Evolutionary conservation across 2,797 vertebrate genomes (phyloP).

Genomic region (Chaetophractus vellerosus): DNA sequence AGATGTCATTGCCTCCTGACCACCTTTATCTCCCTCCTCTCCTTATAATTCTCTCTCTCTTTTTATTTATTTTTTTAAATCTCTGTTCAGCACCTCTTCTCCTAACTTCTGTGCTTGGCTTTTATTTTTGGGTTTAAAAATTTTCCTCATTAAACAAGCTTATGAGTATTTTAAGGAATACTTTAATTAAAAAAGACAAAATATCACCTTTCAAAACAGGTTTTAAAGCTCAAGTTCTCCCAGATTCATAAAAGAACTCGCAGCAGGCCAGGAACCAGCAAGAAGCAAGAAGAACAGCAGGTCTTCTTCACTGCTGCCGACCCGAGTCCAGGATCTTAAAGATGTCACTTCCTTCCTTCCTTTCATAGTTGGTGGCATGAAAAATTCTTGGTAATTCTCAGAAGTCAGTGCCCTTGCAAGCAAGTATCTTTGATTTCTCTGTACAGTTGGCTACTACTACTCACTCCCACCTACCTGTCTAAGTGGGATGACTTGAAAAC

Average conservation of each 20-base stretch:
- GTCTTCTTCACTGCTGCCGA: constrained; percentile 42
- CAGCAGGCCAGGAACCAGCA: constrained; percentile 56
- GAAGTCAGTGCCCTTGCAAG: constrained; percentile 78
- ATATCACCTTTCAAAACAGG: neutral
- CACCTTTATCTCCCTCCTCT: neutral
- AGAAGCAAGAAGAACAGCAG: constrained; percentile 47
- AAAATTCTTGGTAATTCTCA: constrained; percentile 83
- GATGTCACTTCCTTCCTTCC: constrained; percentile 83
- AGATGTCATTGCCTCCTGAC: too few relatives aligned
- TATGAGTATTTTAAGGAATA: neutral
- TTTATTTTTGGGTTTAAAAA: neutral
- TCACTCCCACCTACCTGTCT: constrained; percentile 74
- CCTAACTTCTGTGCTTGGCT: neutral
- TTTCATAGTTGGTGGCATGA: constrained; percentile 74
- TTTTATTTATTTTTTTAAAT: neutral
- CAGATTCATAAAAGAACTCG: constrained; percentile 62
- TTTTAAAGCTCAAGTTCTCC: constrained; percentile 52
- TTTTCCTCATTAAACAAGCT: constrained; percentile 12
- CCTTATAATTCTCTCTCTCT: neutral
- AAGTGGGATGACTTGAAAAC: constrained; percentile 40
- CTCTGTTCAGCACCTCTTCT: neutral
- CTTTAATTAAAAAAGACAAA: constrained; percentile 24
- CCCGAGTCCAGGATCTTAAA: constrained; percentile 65
- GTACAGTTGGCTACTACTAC: constrained; percentile 70
- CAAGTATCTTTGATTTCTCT: constrained; percentile 80